A percentile compares a stretch with the other conserved stretches of the same genome.
These are phyloP conservation scores for Lasioglossum lativentre DNA, from an alignment of 2,888 invertebrate genomes.

Conservation along the genomic window DNA sequence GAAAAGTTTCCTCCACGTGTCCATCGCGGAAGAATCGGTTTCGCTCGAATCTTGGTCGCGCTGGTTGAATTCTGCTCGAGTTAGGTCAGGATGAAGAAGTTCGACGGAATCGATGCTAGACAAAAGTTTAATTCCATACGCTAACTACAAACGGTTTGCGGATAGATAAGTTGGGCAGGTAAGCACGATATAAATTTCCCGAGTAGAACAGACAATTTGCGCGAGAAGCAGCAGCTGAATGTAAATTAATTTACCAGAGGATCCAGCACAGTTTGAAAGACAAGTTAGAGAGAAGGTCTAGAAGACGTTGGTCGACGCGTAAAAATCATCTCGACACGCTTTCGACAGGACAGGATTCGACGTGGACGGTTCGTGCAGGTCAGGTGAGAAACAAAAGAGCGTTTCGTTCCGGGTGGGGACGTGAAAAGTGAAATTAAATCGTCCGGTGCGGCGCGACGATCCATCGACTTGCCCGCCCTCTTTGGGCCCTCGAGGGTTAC, in stretches of 20 bases:
- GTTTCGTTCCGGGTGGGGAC: slow-evolving; percentile 28
- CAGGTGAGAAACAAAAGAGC: slow-evolving; percentile 36
- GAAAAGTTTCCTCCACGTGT: neutral
- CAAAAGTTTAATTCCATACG: neutral
- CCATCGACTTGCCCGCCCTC: slow-evolving; percentile 37
- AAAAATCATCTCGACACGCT: neutral
- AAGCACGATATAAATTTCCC: neutral
- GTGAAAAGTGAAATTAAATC: slow-evolving; percentile 50
- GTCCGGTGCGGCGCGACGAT: slow-evolving; percentile 30
- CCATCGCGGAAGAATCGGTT: neutral
- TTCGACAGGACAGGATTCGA: neutral
- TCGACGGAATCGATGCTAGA: neutral
- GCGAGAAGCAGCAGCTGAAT: neutral
- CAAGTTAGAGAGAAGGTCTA: neutral
- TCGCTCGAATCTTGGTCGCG: neutral
- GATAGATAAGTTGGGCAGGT: neutral
- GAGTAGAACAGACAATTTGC: neutral
- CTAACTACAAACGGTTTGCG: neutral
- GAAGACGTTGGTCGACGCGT: neutral
- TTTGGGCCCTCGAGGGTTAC: slow-evolving; percentile 10
- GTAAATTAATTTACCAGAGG: neutral
- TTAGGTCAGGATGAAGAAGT: neutral
- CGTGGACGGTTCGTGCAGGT: neutral
- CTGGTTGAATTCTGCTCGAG: neutral
- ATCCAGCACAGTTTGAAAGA: neutral